phyloP scores from a whole-genome alignment of 2,797 vertebrate genomes.

The Smutsia gigantea region DNA sequence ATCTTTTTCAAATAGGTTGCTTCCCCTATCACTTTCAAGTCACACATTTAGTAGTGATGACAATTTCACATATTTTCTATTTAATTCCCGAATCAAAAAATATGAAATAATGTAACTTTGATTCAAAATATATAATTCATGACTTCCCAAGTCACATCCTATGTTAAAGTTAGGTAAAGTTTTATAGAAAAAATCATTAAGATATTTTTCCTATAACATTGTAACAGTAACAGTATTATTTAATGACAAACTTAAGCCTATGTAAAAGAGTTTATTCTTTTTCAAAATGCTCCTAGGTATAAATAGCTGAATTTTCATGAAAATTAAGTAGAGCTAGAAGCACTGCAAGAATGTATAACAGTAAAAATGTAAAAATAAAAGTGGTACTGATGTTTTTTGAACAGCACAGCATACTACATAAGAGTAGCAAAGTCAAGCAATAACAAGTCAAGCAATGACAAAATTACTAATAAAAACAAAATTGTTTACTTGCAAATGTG shows the following conservation, averaged over 20 bases:
- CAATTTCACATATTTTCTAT: not conserved
- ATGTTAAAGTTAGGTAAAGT: not conserved
- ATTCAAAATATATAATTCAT: not conserved
- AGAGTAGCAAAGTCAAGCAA: not conserved
- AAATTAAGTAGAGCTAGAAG: not conserved
- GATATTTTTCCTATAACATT: not conserved
- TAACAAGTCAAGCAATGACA: not conserved
- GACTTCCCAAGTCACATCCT: not conserved
- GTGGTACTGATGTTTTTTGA: not conserved
- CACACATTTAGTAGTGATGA: not conserved
- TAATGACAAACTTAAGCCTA: not conserved
- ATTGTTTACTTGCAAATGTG: not conserved
- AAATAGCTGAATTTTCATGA: not conserved
- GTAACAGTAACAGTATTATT: not conserved
- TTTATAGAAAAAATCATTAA: not conserved
- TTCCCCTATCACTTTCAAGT: not conserved
- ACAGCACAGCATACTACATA: fast-evolving
- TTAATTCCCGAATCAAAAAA: not conserved
- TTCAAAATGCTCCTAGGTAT: not conserved
- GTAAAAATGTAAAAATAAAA: not conserved
- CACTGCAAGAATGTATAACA: not conserved
- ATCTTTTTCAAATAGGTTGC: not conserved
- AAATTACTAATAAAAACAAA: not conserved
- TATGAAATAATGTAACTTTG: not conserved
- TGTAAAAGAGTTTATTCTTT: not conserved